Percentiles rank a stretch among this genome's conserved stretches.
phyloP scores from a whole-genome alignment of 2,888 invertebrate genomes.

The Euproctis similis region DNA sequence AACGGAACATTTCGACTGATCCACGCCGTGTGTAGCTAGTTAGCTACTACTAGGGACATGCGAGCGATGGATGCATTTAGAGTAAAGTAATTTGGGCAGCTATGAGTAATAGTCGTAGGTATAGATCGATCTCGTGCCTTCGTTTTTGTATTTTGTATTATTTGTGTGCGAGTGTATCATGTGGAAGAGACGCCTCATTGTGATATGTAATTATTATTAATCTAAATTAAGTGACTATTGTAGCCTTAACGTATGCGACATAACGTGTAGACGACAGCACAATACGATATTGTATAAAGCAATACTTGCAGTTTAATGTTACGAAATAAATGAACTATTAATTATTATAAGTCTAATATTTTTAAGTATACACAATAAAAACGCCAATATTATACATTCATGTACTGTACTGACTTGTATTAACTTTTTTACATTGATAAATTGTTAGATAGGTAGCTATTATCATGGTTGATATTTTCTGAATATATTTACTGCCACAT shows the following conservation, averaged over 20 bases:
- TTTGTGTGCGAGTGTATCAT: constrained; percentile 64
- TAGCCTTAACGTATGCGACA: constrained; percentile 64
- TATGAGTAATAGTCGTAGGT: constrained; percentile 58
- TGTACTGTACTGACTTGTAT: constrained; percentile 54
- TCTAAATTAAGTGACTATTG: constrained; percentile 69
- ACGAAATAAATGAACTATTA: constrained; percentile 46
- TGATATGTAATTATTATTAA: constrained; percentile 75
- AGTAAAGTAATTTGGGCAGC: constrained; percentile 56
- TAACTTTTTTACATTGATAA: constrained; percentile 62
- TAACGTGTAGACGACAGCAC: constrained; percentile 61
- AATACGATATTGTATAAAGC: constrained; percentile 72
- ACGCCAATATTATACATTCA: constrained; percentile 50
- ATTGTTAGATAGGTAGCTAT: constrained; percentile 39
- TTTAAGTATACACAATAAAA: constrained; percentile 57
- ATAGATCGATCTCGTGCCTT: constrained; percentile 74
- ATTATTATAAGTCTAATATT: constrained; percentile 51
- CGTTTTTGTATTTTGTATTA: constrained; percentile 62
- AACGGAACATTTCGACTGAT: constrained; percentile 59
- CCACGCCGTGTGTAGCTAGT: constrained; percentile 30
- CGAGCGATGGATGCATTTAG: constrained; percentile 65
- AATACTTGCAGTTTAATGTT: constrained; percentile 44
- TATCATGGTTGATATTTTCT: constrained; percentile 71
- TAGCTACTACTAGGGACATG: no score
- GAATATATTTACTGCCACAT: constrained; percentile 74
- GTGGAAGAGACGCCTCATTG: constrained; percentile 72